Evolutionary conservation across 2,797 vertebrate genomes (phyloP).

Genomic region (Sciurus carolinensis): DNA sequence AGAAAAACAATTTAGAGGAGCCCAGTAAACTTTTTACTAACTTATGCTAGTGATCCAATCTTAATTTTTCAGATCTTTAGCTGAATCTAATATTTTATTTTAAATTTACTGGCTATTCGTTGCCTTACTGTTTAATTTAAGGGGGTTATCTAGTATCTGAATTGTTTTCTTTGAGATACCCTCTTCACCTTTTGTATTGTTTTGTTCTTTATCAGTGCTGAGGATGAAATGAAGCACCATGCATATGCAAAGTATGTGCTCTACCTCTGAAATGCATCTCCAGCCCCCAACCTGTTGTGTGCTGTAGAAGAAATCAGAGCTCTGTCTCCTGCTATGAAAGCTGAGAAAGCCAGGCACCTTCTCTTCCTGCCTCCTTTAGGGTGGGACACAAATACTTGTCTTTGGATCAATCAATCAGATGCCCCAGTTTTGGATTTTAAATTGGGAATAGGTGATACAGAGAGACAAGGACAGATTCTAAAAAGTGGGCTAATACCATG

Average conservation of each 20-base stretch:
- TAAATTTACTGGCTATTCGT: background rate
- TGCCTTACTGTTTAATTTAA: background rate
- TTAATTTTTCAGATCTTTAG: background rate
- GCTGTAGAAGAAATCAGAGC: background rate
- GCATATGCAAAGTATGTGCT: background rate
- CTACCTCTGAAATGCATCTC: background rate
- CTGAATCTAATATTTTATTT: background rate
- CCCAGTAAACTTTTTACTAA: background rate
- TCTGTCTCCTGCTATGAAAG: background rate
- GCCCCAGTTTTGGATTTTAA: background rate
- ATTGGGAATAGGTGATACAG: background rate
- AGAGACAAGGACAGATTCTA: background rate
- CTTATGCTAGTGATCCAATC: background rate
- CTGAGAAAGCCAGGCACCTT: background rate
- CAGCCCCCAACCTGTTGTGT: no score
- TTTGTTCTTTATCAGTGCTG: background rate
- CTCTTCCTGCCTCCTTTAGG: background rate
- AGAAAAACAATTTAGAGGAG: background rate
- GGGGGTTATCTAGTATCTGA: background rate
- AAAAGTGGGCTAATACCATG: fast-evolving
- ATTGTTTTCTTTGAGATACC: background rate
- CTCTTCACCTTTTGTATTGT: background rate
- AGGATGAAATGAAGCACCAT: background rate
- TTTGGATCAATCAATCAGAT: background rate
- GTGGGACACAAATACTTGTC: background rate